Evolutionary conservation across 2,888 invertebrate species (phyloP).

Genomic region (Clivina fossor): DNA sequence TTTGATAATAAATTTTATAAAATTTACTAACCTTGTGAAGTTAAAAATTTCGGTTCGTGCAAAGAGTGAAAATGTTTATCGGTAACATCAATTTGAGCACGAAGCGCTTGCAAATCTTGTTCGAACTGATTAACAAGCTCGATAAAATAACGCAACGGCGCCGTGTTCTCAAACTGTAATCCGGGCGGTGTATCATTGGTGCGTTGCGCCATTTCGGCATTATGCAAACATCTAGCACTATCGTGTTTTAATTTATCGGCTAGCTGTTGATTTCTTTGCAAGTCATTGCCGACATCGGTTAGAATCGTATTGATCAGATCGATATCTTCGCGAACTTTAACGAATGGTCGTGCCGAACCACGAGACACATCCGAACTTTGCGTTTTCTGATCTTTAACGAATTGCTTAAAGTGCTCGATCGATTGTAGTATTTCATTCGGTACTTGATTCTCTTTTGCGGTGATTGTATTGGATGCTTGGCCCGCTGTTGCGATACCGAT

Average conservation of each 20-base stretch:
- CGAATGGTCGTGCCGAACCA: conserved; percentile 62
- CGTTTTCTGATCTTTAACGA: conserved; percentile 83
- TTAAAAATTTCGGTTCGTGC: conserved; percentile 64
- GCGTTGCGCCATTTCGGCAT: conserved; percentile 76
- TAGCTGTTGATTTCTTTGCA: conserved; percentile 62
- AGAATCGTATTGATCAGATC: conserved; percentile 61
- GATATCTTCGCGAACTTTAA: conserved; percentile 66
- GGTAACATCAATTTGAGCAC: conserved; percentile 71
- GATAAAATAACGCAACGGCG: conserved; percentile 71
- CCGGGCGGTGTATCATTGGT: conserved; percentile 76
- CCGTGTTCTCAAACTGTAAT: conserved; percentile 73
- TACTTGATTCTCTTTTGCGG: conserved; percentile 65
- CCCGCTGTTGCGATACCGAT: conserved; percentile 43
- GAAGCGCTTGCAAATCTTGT: conserved; percentile 65
- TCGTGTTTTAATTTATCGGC: conserved; percentile 70
- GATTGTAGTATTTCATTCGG: conserved; percentile 77
- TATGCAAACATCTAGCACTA: conserved; percentile 70
- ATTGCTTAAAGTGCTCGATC: conserved; percentile 78
- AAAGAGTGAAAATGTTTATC: conserved; percentile 71
- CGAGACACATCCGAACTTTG: conserved; percentile 80
- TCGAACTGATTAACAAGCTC: conserved; percentile 71
- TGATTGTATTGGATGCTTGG: conserved; percentile 55
- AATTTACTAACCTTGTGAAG: conserved; percentile 62
- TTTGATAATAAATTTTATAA: neutral
- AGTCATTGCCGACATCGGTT: conserved; percentile 62